Evolutionary conservation across 2,888 invertebrate genomes (phyloP), one percentile per base, ranked within the genome.

Genomic region (Agonopterix subpropinquella): DNA sequence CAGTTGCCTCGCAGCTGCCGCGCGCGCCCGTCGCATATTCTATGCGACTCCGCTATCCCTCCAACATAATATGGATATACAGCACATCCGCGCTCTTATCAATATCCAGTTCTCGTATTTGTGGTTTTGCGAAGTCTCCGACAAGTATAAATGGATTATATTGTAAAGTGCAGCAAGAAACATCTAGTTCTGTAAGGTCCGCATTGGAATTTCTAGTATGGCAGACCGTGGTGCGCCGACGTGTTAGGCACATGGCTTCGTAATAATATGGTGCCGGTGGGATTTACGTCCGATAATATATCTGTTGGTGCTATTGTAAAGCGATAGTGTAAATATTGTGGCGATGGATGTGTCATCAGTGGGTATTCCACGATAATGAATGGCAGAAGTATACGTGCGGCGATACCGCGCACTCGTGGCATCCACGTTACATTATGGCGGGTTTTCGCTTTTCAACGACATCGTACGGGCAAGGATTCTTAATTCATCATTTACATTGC

Each of bases 81-180:
- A 79, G 68, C 80, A 86, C 76, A 86, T 76, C 70, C 82, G 83
- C 80, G 78, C 79, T 73, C 82, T 79, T 74, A 77, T 79, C 77
- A 80, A 77, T 79, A 82, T 77, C 80, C 79, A 82, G 74, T 87
- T 86, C 71, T 77, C 81, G 58, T 86, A 83, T 80, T 75, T 81
- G 81, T 88, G 88, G 87, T 86, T 88, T 67, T 83, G 85, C 73
- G 81, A 85, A 82, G 77, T 87, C 62, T 80, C 80, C 68, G 87
- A 85, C 72, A 87, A 87, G 72, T 81, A 78, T 73, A 86, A 86
- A 88, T 87, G 88, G 88, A 88, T 88, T 88, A 88, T 87, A 84
- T 85, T 88, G 81, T 88, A 81, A 83, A 86, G 85, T 85, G 83
- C 67, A 66, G 60, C 67, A 61, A 66, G 67, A 69, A 70, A 70